Evolutionary conservation across 2,888 invertebrate species (phyloP), one percentile per base, ranked within the genome.

Genomic region (Lepidochrysops patricia): DNA sequence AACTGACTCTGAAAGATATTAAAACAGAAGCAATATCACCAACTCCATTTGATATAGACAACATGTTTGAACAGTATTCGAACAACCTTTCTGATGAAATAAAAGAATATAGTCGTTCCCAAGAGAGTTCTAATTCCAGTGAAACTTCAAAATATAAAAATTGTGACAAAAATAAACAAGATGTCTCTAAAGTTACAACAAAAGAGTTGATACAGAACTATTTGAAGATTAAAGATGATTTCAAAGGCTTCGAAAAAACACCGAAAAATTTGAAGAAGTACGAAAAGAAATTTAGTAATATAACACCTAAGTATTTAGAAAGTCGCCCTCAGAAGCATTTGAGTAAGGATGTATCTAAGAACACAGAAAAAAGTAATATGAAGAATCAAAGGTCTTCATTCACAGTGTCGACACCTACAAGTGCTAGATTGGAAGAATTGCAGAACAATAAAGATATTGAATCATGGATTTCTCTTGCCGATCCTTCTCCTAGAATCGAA

Each of bases 381-480:
- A 66, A 67, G 48, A 76, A 76, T 9, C 80, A 82, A 23, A 84
- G 77, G 59, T 82, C 77, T 63, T 62, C 76, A 61, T 78, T 76
- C 32, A 76, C 79, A 1, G 65, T 73, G 32, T 72, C 68, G 4
- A 68, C 75, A 54, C 86, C 87, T 1, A 63, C 80, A 13, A 89
- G 88, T 58, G 85, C 89, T 57, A 80, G 89, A 66, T 78, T 86
- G 59, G 85, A 85, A 52, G 73, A 79, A 34, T 82, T 88, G 1
- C 79, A 87, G 61, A 82, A 82, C 52, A 89, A 90, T 57, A 86
- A 81, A 74, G 90, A 90, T 62, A 74, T 90, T 29, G 89, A 87
- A 65, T 89, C 90, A 0, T 90, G 90, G 90, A 86, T 90, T 82
- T 89, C 89, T 1, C 65, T 88, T 12, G 77, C 85, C 2, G 79